Percentiles rank a stretch among this genome's conserved stretches.
phyloP scores from a whole-genome alignment of 2,113 vertebrate genomes.

The Solea solea region DNA sequence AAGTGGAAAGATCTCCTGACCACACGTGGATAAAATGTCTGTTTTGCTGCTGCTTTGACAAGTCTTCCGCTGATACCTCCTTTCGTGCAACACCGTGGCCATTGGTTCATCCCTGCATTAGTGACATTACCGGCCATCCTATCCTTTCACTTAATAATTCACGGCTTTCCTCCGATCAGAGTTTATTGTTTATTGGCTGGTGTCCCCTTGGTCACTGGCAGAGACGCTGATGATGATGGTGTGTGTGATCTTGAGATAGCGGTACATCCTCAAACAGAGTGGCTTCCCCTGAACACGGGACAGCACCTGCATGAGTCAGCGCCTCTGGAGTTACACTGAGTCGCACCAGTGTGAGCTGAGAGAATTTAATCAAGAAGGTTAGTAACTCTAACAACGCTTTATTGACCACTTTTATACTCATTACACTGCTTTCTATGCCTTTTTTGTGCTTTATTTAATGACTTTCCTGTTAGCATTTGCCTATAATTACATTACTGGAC shows the following conservation, averaged over 20 bases:
- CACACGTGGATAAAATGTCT: slow-evolving; percentile 69
- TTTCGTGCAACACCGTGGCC: slow-evolving; percentile 54
- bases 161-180: slow-evolving; percentile 72
- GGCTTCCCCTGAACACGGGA: slow-evolving; percentile 26
- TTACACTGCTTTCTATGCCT: neutral
- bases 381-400: slow-evolving; percentile 4
- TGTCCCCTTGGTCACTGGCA: slow-evolving; percentile 51
- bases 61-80: slow-evolving; percentile 66
- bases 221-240: slow-evolving; percentile 55
- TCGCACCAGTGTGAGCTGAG: neutral
- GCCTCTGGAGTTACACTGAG: slow-evolving; percentile 3
- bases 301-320: slow-evolving; percentile 16
- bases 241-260: slow-evolving; percentile 61
- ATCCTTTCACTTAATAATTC: slow-evolving; percentile 83
- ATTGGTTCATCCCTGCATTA: slow-evolving; percentile 71
- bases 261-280: slow-evolving; percentile 29
- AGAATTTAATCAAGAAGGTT: slow-evolving; percentile 29
- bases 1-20: slow-evolving; percentile 61
- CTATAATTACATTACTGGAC: slow-evolving; percentile 7
- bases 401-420: neutral
- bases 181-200: slow-evolving; percentile 81
- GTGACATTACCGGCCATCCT: slow-evolving; percentile 77
- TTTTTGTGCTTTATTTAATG: neutral
- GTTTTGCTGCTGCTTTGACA: slow-evolving; percentile 68
- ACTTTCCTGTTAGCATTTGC: slow-evolving; percentile 4